Conservation (phyloP, 2,797 vertebrate genomes). For the Erithacus rubecula region DNA sequence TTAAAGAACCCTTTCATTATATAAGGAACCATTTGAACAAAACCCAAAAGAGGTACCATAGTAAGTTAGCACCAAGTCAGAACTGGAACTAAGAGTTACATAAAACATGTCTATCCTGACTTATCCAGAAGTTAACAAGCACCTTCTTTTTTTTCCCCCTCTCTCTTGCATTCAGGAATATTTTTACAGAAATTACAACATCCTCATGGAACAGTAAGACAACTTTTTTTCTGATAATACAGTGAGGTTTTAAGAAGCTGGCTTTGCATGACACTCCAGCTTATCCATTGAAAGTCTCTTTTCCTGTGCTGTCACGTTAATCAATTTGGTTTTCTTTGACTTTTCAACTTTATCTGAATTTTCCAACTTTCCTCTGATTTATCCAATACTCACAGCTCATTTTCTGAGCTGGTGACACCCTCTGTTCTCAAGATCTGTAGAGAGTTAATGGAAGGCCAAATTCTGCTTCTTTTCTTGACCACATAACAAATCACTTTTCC, state of each 20-base stretch:
- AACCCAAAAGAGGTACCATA: background rate
- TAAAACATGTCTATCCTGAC: background rate
- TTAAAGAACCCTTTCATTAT: background rate
- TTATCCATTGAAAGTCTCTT: background rate
- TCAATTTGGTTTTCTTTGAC: background rate
- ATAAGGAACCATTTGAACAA: background rate
- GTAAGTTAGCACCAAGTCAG: background rate
- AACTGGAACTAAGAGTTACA: background rate
- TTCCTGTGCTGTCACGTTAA: background rate
- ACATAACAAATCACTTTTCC: background rate
- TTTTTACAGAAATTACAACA: background rate
- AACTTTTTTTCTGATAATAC: background rate
- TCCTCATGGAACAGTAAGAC: background rate
- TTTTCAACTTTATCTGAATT: background rate
- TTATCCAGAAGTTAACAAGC: background rate
- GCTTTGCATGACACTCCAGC: background rate
- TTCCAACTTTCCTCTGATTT: background rate
- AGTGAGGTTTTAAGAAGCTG: background rate
- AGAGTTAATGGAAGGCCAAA: background rate
- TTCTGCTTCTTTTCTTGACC: background rate
- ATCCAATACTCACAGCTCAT: background rate
- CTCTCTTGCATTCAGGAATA: background rate
- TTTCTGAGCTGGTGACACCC: background rate
- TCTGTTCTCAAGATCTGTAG: background rate
- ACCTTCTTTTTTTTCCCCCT: background rate